Evolutionary conservation across 2,888 invertebrate species (phyloP).

Genomic region (Eupithecia subumbrata): DNA sequence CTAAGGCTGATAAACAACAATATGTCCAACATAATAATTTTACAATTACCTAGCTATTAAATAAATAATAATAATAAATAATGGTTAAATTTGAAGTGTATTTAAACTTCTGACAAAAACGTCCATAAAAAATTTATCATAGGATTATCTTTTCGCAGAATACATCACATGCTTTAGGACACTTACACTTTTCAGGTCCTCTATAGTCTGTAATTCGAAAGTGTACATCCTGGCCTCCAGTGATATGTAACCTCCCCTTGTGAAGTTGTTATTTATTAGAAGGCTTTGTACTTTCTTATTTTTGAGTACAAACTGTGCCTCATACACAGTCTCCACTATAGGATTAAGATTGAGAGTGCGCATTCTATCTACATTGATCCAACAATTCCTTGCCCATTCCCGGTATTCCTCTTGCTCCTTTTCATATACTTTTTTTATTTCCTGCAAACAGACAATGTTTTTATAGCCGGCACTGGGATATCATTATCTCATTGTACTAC

Average conservation of each 20-base stretch:
- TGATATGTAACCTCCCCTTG: slow-evolving; percentile 69
- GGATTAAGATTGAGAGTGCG: slow-evolving; percentile 68
- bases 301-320: slow-evolving; percentile 64
- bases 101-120: no score
- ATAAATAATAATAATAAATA: no score
- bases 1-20: no score
- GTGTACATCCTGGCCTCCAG: slow-evolving; percentile 47
- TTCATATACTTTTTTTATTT: slow-evolving; percentile 58
- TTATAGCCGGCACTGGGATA: neutral
- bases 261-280: slow-evolving; percentile 56
- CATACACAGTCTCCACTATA: slow-evolving; percentile 62
- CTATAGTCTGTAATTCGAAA: slow-evolving; percentile 52
- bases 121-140: no score
- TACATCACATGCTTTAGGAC: no score
- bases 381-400: slow-evolving; percentile 69
- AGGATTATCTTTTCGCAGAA: neutral
- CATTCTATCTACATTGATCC: slow-evolving; percentile 63
- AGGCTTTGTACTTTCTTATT: slow-evolving; percentile 52
- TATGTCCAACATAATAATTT: no score
- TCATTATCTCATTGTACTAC: slow-evolving; percentile 60
- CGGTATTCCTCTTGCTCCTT: slow-evolving; percentile 69
- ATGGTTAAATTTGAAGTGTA: no score
- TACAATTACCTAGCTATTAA: no score
- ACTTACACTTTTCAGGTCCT: slow-evolving; percentile 67
- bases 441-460: slow-evolving; percentile 52